A percentile compares a stretch with the other conserved stretches of the same genome.
Evolutionary conservation across 37 sponge, comb jelly and placozoan species (phyloP).

Genomic region (Bolinopsis microptera): DNA sequence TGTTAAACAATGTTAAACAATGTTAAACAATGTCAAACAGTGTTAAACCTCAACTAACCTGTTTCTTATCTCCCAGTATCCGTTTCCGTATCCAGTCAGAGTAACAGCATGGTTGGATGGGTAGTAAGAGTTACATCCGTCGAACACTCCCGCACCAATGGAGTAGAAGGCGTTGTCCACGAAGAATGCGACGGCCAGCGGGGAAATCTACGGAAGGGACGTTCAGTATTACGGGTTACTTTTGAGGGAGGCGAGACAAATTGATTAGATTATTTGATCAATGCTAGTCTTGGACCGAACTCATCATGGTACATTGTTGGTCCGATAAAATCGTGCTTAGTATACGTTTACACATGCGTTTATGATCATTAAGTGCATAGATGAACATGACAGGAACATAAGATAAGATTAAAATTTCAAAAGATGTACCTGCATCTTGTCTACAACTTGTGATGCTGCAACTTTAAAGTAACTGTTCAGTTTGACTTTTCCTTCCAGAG

Average conservation of each 20-base stretch:
- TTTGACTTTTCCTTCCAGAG: constrained; percentile 21
- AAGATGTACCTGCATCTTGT: constrained; percentile 52
- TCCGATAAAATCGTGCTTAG: too few relatives aligned
- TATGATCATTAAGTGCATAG: too few relatives aligned
- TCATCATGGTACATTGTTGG: too few relatives aligned
- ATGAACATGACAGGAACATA: neutral
- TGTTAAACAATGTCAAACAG: too few relatives aligned
- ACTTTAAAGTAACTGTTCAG: neutral
- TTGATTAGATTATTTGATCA: too few relatives aligned
- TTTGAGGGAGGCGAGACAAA: too few relatives aligned
- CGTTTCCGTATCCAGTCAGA: constrained; percentile 30
- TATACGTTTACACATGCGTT: too few relatives aligned
- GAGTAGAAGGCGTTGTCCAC: constrained; percentile 22
- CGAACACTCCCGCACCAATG: neutral
- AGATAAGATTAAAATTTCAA: too few relatives aligned
- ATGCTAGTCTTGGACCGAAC: too few relatives aligned
- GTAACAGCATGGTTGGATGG: constrained; percentile 44
- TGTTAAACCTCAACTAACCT: neutral
- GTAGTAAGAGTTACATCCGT: neutral
- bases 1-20: too few relatives aligned
- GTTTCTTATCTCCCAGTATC: constrained; percentile 64
- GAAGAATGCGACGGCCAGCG: constrained; percentile 61
- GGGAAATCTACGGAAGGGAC: neutral
- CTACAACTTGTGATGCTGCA: neutral
- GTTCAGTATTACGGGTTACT: too few relatives aligned